Evolutionary conservation across 2,113 vertebrate species (phyloP), one percentile per base, ranked within the genome.

Genomic region (Polyodon spathula): DNA sequence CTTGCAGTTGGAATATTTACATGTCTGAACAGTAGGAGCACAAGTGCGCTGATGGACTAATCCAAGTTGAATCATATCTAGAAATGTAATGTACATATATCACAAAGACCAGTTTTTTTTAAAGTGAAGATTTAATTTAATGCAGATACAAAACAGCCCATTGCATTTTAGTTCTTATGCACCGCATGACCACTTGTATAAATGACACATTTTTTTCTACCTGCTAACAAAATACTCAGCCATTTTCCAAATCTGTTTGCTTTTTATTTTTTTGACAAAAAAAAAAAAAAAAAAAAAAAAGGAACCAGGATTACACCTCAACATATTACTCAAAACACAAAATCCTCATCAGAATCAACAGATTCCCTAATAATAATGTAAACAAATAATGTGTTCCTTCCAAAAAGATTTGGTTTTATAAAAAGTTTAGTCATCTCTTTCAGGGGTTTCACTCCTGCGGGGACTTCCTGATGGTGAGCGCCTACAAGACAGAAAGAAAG

Each of bases 381-480:
- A 87, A 86, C 84, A 87, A 86, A 85, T 83, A 83, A 83, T 72
- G 74, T 58, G 11, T 79, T 84, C 83, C 69, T 78, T 82, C 82
- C 80, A 81, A 83, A 81, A 80, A 81, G 74, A 73, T 63, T 77
- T 71, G 74, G 79, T 65, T 74, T 78, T 72, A 68, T 66, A 72
- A 59, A 58, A 53, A n/a, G 62, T 80, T 86, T 82, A 92, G 82
- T 89, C 85, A 71, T 88, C 82, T 84, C 86, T 86, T 73, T 89
- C 86, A 74, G 88, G 85, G 75, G 86, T 92, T 70, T 84, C 81
- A 75, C 85, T 92, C 79, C 89, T 82, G 61, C 84, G 77, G 37
- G 86, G 88, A 71, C 87, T 93, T 85, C 83, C 85, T 76, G 91
- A 92, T 41, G 85, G 80, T 44, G 88, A 90, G 16, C 76, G 88